Percentiles rank a stretch among this genome's conserved stretches.
These are phyloP conservation scores for Lepidochrysops patricia DNA, from an alignment of 2,888 invertebrate genomes.

Conservation along the genomic window DNA sequence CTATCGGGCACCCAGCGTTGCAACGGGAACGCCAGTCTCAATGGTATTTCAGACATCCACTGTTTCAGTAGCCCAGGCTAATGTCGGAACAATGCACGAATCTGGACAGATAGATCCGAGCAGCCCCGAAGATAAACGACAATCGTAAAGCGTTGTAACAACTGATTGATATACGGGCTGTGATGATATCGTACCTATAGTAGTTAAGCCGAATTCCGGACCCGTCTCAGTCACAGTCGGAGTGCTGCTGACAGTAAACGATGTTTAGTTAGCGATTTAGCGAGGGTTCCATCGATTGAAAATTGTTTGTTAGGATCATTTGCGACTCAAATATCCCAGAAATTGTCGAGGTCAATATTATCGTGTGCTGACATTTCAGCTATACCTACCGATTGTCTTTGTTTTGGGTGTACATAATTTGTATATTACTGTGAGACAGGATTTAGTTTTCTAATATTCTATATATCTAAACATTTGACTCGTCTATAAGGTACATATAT, in stretches of 20 bases:
- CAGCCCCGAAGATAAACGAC: constrained; percentile 69
- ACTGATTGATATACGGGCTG: constrained; percentile 70
- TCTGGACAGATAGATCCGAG: constrained; percentile 68
- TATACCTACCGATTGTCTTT: too few species aligned
- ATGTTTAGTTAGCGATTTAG: constrained; percentile 54
- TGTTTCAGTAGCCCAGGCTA: constrained; percentile 58
- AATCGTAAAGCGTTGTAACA: constrained; percentile 67
- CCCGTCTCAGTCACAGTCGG: constrained; percentile 64
- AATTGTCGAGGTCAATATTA: not conserved
- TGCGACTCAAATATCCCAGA: not conserved
- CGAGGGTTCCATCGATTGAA: constrained; percentile 36
- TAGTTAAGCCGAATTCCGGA: constrained; percentile 56
- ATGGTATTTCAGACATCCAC: constrained; percentile 69
- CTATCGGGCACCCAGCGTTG: constrained; percentile 59
- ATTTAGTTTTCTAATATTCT: too few species aligned
- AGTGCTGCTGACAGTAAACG: constrained; percentile 65
- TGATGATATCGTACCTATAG: constrained; percentile 60
- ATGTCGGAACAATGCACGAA: constrained; percentile 71
- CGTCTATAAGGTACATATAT: too few species aligned
- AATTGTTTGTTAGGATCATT: constrained; percentile 18
- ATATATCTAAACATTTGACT: too few species aligned
- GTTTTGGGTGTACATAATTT: too few species aligned
- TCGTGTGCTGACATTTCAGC: too few species aligned
- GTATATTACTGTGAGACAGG: too few species aligned
- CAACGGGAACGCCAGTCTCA: constrained; percentile 52